Evolutionary conservation across 2,888 invertebrate species (phyloP), one percentile per base, ranked within the genome.

Genomic region (Nysson spinosus): DNA sequence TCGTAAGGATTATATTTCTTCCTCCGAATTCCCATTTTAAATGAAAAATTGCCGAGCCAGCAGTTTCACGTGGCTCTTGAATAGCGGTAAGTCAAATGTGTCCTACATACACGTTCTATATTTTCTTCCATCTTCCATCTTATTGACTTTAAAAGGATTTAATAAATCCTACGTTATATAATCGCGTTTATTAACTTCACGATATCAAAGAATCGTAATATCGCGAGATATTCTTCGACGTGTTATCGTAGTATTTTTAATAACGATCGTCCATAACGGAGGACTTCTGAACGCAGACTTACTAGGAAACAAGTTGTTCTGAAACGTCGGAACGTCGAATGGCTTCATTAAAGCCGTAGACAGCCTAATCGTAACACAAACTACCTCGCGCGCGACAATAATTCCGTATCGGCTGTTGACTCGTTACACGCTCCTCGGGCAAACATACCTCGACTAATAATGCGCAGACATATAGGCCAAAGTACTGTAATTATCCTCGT

Each of bases 331-430:
- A 26, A 35, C 14, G 56, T 65, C 57, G 65, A 62, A 58, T 57
- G 32, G 55, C 12, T 52, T 66, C 58, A 54, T 69, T 69, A 62
- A 49, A 44, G 28, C 56, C 35, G 9, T 49, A 47, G 12, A 24
- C 52, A 39, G 32, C 46, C 32, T 56, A 56, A 50, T 39, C 26
- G 51, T 28, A n/a, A 37, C 26, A 42, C 42, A 46, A 63, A 66
- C 50, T 65, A 69, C 69, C 54, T 35, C 47, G 54, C 47, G 51
- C 47, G 54, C 47, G 51, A 56, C 57, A 62, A 69, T 69, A 71
- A 65, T 71, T 71, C 54, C 61, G 16, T 58, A n/a, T 14, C 42
- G 54, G 46, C 54, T 52, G 51, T 14, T 40, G 55, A 35, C 43
- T 44, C 46, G 61, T 57, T 50, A 43, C 35, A 20, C 34, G 52